Evolutionary conservation across 2,113 vertebrate genomes (phyloP).

Genomic region (Albula glossodonta): DNA sequence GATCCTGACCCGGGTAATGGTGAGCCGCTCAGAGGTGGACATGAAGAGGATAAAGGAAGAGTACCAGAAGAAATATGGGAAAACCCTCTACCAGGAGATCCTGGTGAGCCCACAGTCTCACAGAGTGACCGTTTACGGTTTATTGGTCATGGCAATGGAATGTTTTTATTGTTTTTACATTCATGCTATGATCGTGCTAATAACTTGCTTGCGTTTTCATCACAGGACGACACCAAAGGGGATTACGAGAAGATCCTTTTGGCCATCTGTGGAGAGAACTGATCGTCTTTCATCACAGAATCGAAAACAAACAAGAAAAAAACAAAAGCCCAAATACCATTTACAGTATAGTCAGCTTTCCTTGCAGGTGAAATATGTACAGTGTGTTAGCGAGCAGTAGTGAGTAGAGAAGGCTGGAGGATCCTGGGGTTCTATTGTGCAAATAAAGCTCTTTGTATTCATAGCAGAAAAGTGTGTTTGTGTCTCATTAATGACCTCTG

Average conservation of each 20-base stretch:
- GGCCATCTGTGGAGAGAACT: constrained; percentile 80
- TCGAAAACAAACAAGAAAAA: too few species aligned
- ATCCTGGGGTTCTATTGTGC: constrained; percentile 5
- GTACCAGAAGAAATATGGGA: constrained; percentile 77
- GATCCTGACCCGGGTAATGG: constrained; percentile 85
- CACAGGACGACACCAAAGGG: constrained; percentile 89
- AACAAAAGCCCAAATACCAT: background rate
- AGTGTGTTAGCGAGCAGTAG: background rate
- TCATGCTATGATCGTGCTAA: background rate
- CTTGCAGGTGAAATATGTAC: background rate
- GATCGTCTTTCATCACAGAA: constrained; percentile 24
- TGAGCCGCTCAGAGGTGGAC: constrained; percentile 88
- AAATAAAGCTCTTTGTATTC: constrained; percentile 11
- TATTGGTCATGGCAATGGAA: background rate
- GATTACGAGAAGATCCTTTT: constrained; percentile 92
- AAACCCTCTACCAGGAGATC: constrained; percentile 83
- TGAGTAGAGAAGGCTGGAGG: background rate
- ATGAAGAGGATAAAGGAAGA: constrained; percentile 83
- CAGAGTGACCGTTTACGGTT: background rate
- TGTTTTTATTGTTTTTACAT: background rate
- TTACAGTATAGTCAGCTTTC: constrained; percentile 17
- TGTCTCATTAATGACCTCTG: background rate
- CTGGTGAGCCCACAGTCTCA: constrained; percentile 65
- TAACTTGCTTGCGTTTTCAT: background rate
- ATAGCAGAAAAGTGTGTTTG: background rate